Evolutionary conservation across 2,888 invertebrate genomes (phyloP).

Genomic region (Drosophila cognata): DNA sequence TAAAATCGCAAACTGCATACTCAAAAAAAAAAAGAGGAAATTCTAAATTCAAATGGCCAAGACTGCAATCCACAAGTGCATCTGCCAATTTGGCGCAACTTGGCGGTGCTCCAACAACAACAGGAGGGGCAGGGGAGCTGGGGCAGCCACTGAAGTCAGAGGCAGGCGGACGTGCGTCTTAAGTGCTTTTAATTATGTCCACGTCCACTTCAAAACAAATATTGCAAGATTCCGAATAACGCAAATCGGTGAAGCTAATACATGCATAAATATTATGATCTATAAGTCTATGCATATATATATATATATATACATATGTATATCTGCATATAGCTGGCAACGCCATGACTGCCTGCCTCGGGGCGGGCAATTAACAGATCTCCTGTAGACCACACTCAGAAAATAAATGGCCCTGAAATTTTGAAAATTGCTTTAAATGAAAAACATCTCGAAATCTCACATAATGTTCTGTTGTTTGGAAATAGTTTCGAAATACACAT

Average conservation of each 20-base stretch:
- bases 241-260: slow-evolving; percentile 61
- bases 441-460: background rate
- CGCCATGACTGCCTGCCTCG: background rate
- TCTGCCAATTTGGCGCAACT: slow-evolving; percentile 56
- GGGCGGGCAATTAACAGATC: slow-evolving; percentile 53
- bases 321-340: slow-evolving; percentile 3
- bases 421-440: background rate
- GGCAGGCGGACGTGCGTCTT: slow-evolving; percentile 55
- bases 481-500: background rate
- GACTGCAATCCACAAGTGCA: slow-evolving; percentile 41
- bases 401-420: background rate
- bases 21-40: background rate
- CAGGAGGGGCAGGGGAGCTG: background rate
- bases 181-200: slow-evolving; percentile 80
- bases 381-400: background rate
- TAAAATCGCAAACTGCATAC: slow-evolving; percentile 27
- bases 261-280: background rate
- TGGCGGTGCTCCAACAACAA: slow-evolving; percentile 60
- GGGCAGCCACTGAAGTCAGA: slow-evolving; percentile 1
- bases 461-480: background rate
- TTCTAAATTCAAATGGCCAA: slow-evolving; percentile 25
- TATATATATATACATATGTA: background rate
- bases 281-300: background rate
- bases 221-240: slow-evolving; percentile 70
- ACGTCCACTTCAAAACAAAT: slow-evolving; percentile 77